phyloP scores from a whole-genome alignment of 2,888 invertebrate species.

The Caenorhabditis drosophilae region DNA sequence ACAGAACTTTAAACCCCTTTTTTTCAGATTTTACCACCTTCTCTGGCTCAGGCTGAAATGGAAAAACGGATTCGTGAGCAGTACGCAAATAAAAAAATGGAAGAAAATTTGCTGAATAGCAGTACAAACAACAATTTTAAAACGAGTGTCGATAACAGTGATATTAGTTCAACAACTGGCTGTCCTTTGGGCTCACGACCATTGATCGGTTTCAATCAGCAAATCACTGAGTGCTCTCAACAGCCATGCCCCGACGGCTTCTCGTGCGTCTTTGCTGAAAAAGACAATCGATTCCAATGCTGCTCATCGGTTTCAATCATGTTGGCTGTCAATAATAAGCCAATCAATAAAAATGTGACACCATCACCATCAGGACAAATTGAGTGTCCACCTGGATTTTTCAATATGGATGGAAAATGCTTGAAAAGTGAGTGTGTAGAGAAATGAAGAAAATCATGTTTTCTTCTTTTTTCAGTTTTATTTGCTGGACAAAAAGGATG shows the following conservation, averaged over 20 bases:
- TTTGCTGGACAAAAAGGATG: slow-evolving; percentile 69
- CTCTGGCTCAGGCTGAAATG: slow-evolving; percentile 34
- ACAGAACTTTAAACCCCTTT: not conserved
- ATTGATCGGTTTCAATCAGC: slow-evolving; percentile 46
- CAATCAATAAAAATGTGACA: slow-evolving; percentile 26
- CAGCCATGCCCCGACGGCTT: slow-evolving; percentile 59
- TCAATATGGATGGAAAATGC: slow-evolving; percentile 55
- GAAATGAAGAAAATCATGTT: not conserved
- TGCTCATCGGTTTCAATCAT: slow-evolving; percentile 53
- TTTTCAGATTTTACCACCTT: slow-evolving; percentile 34
- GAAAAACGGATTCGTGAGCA: slow-evolving; percentile 31
- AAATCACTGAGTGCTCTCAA: slow-evolving; percentile 50
- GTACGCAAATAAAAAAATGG: slow-evolving; percentile 9
- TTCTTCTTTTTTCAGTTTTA: slow-evolving; percentile 42
- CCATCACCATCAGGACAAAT: slow-evolving; percentile 25
- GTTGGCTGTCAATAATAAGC: slow-evolving; percentile 41
- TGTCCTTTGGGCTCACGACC: slow-evolving; percentile 53
- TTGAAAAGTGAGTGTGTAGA: slow-evolving; percentile 40
- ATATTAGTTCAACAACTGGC: slow-evolving; percentile 26
- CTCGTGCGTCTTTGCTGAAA: slow-evolving; percentile 54
- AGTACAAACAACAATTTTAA: slow-evolving; percentile 12
- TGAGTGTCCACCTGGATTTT: slow-evolving; percentile 56
- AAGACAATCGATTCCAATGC: slow-evolving; percentile 57
- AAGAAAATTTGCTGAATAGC: slow-evolving; percentile 7
- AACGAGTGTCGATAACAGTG: slow-evolving; percentile 9